Percentiles rank a stretch among this genome's conserved stretches.
These are phyloP conservation scores for Bombus breviceps DNA, from an alignment of 1,140 invertebrate genomes.

Conservation along the genomic window DNA sequence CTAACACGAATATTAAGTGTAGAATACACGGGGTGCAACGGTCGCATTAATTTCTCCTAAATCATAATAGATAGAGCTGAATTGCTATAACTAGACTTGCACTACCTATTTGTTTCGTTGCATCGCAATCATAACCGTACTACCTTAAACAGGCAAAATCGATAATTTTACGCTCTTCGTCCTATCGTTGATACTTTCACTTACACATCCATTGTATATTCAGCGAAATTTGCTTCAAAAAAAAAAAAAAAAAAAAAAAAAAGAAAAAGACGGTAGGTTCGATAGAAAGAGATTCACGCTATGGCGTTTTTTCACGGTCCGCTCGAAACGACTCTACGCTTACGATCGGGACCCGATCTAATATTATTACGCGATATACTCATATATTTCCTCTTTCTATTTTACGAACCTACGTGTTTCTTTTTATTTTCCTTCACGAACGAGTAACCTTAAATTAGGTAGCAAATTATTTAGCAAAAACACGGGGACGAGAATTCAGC, in stretches of 20 bases:
- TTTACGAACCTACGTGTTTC: too few relatives aligned
- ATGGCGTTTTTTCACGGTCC: too few relatives aligned
- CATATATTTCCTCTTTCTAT: too few relatives aligned
- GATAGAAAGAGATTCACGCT: not conserved
- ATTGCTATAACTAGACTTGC: not conserved
- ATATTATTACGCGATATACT: too few relatives aligned
- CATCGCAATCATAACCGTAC: not conserved
- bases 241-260: too few relatives aligned
- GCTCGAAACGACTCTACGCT: too few relatives aligned
- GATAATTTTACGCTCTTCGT: not conserved
- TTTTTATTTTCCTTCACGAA: too few relatives aligned
- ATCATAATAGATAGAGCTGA: not conserved
- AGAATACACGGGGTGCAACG: not conserved
- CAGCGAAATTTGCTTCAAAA: not conserved
- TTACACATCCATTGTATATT: not conserved
- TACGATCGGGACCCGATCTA: too few relatives aligned
- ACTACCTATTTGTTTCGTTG: not conserved
- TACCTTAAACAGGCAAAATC: not conserved
- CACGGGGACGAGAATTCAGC: not conserved
- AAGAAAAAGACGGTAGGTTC: not conserved
- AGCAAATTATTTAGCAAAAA: too few relatives aligned
- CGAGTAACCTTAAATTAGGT: too few relatives aligned
- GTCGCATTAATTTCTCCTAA: slow-evolving; percentile 15
- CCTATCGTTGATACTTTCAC: not conserved
- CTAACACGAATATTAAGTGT: not conserved